Base-by-base conservation (phyloP, 1,140 invertebrate species). In the Helicoverpa armigera region DNA sequence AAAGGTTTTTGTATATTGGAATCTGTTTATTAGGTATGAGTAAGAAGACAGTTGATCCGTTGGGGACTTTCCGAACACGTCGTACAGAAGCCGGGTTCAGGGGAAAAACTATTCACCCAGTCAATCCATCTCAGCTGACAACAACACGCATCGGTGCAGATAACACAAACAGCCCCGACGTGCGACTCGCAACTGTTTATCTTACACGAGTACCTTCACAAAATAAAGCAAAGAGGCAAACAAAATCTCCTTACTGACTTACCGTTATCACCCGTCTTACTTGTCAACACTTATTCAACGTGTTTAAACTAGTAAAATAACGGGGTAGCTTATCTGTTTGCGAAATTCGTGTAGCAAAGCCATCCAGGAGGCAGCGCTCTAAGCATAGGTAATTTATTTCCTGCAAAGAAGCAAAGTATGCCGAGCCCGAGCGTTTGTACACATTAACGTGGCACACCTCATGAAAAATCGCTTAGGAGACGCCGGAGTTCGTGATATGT, bases 391-490 rank as follows among this genome's bases (percentile, higher is more conserved):
- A 94, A 94, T 92, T 94, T 94, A 94, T 94, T 91, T 91, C 86
- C 88, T 87, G 88, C 81, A 87, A 90, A 93, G 89, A 89, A 90
- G 90, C 88, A 89, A 90, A 92, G 89, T 92, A 92, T 90, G 89
- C 90, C 87, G 87, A 90, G 90, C 88, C 90, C 88, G 90, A 87
- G 88, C 90, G 88, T 91, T 92, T 89, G 92, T 94, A 92, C 90
- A 92, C 91, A 94, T 94, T 94, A 94, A 91, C 91, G 87, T 84
- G 81, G 84, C 86, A 86, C 86, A 90, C 86, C 90, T 92, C 91
- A 93, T 94, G 91, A 94, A 94, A 92, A 93, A 93, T 93, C 91
- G 90, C 88, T 93, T 94, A 92, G 88, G 87, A 89, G 72, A 75
- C 72, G 72, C 63, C n/a, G 18, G 79, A 75, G 79, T 76, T 67